Base-by-base conservation (phyloP, 2,888 invertebrate genomes). In the Xestia sexstrigata region DNA sequence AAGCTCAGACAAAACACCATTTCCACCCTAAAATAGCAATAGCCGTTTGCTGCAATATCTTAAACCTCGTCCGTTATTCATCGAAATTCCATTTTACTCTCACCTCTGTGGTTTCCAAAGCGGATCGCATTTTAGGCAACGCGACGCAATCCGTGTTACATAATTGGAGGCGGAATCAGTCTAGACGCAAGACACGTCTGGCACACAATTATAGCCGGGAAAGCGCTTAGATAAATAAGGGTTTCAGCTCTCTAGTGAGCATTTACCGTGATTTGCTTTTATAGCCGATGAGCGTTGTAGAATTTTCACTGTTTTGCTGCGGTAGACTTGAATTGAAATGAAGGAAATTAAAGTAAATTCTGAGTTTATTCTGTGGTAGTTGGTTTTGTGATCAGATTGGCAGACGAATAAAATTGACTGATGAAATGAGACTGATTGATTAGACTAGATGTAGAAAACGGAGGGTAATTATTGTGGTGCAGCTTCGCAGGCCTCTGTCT, bases 161-260 rank as follows among this genome's bases (percentile, higher is more conserved):
- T 86, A 86, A 86, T 84, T 84, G 78, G 76, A 70, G 67, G 68
- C 80, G 75, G 79, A 76, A 80, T 80, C 79, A 74, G 76, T 79
- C 76, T 86, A 83, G 80, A 86, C 83, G 62, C 68, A 62, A 80
- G 83, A 58, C 78, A 78, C 60, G 74, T 78, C 81, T 83, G 74
- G 69, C 71, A 83, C 80, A 77, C 81, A 83, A 81, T 81, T 78
- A 78, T 83, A 81, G 74, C 47, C 30, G 62, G n/a, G 58, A 35
- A 71, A 74, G n/a, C 30, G 83, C 66, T 71, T 47, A 72, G 58
- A 78, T 81, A 74, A 77, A 78, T 83, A 83, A 23, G 60, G 83
- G 73, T 26, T n/a, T 65, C 52, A 45, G 76, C 65, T 75, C 65
- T 55, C 74, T 71, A 9, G 82, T n/a, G 65, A 73, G 60, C 70